Evolutionary conservation across 2,113 vertebrate genomes (phyloP), one percentile per base, ranked within the genome.

Genomic region (Donacobius atricapilla): DNA sequence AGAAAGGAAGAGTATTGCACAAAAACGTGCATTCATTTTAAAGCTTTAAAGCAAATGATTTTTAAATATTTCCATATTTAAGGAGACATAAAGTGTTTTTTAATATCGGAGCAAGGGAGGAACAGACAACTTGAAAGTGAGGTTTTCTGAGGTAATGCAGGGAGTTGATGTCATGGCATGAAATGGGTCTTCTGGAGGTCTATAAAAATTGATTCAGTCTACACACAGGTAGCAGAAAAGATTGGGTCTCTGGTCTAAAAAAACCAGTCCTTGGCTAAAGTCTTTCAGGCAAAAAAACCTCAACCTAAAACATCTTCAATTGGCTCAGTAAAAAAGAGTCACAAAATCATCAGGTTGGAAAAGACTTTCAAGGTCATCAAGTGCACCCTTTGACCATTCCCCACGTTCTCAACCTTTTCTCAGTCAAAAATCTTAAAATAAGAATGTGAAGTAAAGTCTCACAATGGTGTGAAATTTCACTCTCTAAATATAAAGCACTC

Each of bases 241-340:
- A 31, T 57, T 25, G 3, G 2, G 10, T 45, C 31, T 61, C 0
- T 53, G 10, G 4, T 56, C 14, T 65, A 15, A 50, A 35, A 24
- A 44, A 33, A 3, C 0, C 5, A 60, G 17, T 7, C 33, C 3
- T 30, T 6, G 23, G 3, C 37, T 65, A 8, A 75, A 50, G 22
- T 23, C 61, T 51, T 6, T 35, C 15, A 53, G 57, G 12, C 3
- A 42, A 51, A 82, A 84, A 28, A 18, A 1, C 0, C 1, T 11
- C 4, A 40, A 23, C 9, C 16, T 57, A 21, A 83, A 42, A 15
- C 13, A 30, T 0, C 1, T 25, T 37, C 3, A 51, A 44, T 8
- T 35, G 16, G 3, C 25, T 35, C 18, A 47, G 11, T 53, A 54
- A 30, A 19, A 27, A 61, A 76, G 3, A 44, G 6, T 60, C 23